Evolutionary conservation across 2,113 vertebrate species (phyloP), one percentile per base, ranked within the genome.

Genomic region (Tamias sibiricus): DNA sequence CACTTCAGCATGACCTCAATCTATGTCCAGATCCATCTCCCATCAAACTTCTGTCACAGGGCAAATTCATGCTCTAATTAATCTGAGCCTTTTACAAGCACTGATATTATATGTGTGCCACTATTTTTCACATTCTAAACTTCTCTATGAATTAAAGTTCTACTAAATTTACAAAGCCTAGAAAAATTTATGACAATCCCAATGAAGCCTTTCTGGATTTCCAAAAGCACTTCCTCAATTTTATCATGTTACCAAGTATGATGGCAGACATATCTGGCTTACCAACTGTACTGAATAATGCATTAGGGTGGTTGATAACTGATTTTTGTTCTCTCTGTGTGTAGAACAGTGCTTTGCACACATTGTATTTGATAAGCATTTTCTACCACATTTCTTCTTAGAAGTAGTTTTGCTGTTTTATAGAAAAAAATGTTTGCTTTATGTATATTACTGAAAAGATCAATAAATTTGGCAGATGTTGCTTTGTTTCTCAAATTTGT

Each of bases 401-500:
- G 37, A 47, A 26, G 68, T 13, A 47, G 26, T 30, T 71, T n/a
- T 57, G 1, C 5, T 57, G 66, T 37, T 76, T 87, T 76, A 90
- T 35, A 66, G 32, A 62, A 52, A 77, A 79, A 79, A 69, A 35
- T 35, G 32, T n/a, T n/a, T 35, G 40, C 64, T 86, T 28, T 74
- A 44, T 24, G 14, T 77, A 37, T 72, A 35, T 68, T 75, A 75
- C 82, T 79, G 83, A 93, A 54, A 81, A n/a, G 17, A 62, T 69
- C 9, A 35, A 52, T 83, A 72, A 69, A 88, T 68, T 71, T 95
- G 32, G 11, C 37, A 76, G 47, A 64, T 85, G n/a, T 68, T 44
- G 42, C 47, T 85, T 95, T 81, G 49, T 42, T 96, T 84, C 87
- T 80, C 35, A 44, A 85, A 59, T 20, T 72, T 37, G 80, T 74